These are phyloP conservation scores for Lytechinus pictus DNA, from an alignment of 35 echinoderm and acorn worm species.

Conservation along the genomic window DNA sequence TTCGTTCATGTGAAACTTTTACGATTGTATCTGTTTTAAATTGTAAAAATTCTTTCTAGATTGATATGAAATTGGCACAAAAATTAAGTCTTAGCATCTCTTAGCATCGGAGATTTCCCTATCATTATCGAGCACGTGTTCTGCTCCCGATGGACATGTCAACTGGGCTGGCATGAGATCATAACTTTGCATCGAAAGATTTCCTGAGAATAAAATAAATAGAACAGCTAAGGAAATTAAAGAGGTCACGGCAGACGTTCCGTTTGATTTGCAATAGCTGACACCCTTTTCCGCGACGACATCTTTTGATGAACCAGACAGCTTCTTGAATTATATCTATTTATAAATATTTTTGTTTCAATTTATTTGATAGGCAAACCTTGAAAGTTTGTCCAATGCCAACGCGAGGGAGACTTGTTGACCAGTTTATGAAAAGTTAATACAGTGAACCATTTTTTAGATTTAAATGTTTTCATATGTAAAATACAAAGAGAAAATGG, in stretches of 20 bases:
- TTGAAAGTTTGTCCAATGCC: neutral
- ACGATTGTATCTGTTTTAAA: neutral
- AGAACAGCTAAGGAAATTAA: conserved; percentile 12
- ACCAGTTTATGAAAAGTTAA: neutral
- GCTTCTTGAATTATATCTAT: neutral
- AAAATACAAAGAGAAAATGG: no score
- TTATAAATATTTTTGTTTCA: neutral
- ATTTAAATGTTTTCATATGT: no score
- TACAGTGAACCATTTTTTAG: no score
- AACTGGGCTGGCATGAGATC: neutral
- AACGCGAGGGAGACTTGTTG: neutral
- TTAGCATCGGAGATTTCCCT: neutral
- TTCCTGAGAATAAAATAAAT: conserved; percentile 14
- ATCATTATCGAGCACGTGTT: neutral
- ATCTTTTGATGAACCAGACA: neutral
- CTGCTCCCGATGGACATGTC: neutral
- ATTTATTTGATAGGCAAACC: neutral
- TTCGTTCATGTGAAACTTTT: neutral
- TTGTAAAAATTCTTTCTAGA: neutral
- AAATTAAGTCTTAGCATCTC: neutral
- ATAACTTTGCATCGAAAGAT: conserved; percentile 18
- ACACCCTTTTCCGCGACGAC: neutral
- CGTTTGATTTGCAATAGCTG: neutral
- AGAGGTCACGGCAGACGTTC: neutral
- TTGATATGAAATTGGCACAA: neutral